Evolutionary conservation across 2,113 vertebrate genomes (phyloP).

Genomic region (Gymnobelideus leadbeateri): DNA sequence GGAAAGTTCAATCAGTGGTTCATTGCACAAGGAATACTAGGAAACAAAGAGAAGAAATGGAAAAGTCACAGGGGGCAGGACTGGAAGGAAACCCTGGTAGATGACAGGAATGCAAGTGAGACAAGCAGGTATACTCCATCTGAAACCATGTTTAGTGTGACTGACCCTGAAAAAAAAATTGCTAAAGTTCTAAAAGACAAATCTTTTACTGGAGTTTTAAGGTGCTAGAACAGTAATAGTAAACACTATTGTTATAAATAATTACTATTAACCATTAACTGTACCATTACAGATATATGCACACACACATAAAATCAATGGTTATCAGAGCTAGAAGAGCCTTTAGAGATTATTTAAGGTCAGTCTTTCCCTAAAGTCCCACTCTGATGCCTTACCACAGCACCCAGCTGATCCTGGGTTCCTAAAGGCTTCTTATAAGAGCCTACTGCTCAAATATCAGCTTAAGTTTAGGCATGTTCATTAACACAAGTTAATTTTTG

Average conservation of each 20-base stretch:
- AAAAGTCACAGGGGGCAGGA: neutral
- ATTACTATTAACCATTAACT: neutral
- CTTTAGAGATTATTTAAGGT: neutral
- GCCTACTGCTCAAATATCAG: neutral
- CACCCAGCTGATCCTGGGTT: neutral
- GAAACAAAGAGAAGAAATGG: neutral
- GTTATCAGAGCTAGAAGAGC: neutral
- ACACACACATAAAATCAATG: neutral
- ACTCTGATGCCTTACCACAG: neutral
- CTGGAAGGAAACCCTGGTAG: neutral
- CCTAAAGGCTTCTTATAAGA: neutral
- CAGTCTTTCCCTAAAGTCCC: neutral
- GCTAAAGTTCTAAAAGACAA: neutral
- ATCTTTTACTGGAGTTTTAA: neutral
- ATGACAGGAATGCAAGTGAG: neutral
- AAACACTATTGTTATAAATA: neutral
- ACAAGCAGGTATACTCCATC: neutral
- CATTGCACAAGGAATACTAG: conserved; percentile 97
- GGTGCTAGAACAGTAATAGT: neutral
- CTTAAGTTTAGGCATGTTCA: neutral
- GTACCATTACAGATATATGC: neutral
- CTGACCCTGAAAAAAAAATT: neutral
- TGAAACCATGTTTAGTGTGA: neutral
- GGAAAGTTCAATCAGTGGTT: conserved; percentile 97
- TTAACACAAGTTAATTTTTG: neutral